These are phyloP conservation scores for Diaperis boleti DNA, from an alignment of 2,888 invertebrate genomes.

Conservation along the genomic window DNA sequence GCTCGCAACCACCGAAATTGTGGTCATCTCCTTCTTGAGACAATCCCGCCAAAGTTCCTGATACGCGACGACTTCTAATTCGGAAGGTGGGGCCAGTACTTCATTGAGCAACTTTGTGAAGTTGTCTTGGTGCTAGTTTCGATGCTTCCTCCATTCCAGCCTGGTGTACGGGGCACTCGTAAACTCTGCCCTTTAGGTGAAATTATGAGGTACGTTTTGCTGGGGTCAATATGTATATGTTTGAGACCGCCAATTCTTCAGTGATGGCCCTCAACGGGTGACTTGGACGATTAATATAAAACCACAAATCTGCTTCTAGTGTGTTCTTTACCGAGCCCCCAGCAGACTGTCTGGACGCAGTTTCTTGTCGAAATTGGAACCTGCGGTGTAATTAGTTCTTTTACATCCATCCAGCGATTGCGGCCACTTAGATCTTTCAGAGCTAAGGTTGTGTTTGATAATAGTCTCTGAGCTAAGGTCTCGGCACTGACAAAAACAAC, in stretches of 20 bases:
- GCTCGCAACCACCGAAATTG: background rate
- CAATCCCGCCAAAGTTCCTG: conserved; percentile 80
- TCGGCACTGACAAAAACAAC: conserved; percentile 41
- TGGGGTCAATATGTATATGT: conserved; percentile 42
- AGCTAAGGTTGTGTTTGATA: conserved; percentile 17
- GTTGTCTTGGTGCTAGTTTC: conserved; percentile 77
- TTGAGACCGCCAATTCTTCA: conserved; percentile 63
- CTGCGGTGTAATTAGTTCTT: background rate
- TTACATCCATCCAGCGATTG: too few species aligned
- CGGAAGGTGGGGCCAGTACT: conserved; percentile 80
- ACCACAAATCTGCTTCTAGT: conserved; percentile 65
- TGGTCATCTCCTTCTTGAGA: conserved; percentile 68
- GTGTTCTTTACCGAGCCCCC: conserved; percentile 49
- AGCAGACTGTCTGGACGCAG: conserved; percentile 44
- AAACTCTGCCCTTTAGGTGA: conserved; percentile 50
- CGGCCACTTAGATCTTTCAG: too few species aligned
- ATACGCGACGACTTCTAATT: conserved; percentile 74
- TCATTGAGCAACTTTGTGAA: conserved; percentile 86
- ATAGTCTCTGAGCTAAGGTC: conserved; percentile 47
- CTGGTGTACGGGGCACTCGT: conserved; percentile 7
- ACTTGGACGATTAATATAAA: too few species aligned
- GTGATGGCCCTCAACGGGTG: conserved; percentile 68
- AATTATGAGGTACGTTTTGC: conserved; percentile 47
- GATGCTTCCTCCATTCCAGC: conserved; percentile 66
- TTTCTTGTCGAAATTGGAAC: conserved; percentile 54